phyloP scores from a whole-genome alignment of 2,797 vertebrate species.

The Sciurus vulgaris region DNA sequence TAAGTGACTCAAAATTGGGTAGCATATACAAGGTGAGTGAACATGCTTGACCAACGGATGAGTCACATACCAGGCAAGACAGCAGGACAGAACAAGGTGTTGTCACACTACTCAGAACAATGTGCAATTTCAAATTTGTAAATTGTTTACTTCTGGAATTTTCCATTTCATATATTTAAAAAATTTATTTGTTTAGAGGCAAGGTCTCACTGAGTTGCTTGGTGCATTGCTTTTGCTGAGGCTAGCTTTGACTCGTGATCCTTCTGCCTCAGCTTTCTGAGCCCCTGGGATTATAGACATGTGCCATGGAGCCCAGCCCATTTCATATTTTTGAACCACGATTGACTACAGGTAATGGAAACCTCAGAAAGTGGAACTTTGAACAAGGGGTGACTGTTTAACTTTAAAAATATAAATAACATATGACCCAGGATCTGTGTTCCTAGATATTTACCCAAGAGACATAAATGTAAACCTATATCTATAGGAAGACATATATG shows the following conservation, averaged over 20 bases:
- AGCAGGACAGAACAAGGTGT: background rate
- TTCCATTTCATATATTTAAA: background rate
- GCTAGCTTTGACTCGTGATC: no score
- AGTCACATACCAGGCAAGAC: no score
- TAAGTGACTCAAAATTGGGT: background rate
- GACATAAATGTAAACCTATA: constrained; percentile 40
- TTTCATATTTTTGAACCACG: background rate
- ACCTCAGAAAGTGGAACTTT: background rate
- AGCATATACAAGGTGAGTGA: background rate
- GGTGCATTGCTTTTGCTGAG: no score
- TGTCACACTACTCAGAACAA: background rate
- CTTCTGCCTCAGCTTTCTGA: no score
- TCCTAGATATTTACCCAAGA: constrained; percentile 29
- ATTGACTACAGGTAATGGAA: background rate
- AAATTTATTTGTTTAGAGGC: no score
- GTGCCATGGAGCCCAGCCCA: no score
- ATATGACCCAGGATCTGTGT: background rate
- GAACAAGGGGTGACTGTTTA: background rate
- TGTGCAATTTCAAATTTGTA: background rate
- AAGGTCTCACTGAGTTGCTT: no score
- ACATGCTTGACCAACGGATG: background rate
- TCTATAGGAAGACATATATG: background rate
- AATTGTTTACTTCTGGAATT: background rate
- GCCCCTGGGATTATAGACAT: no score
- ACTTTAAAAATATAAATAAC: constrained; percentile 13